A percentile compares a stretch with the other conserved stretches of the same genome.
Conservation (phyloP, 2,888 invertebrate genomes). For the Buathra laborator region DNA sequence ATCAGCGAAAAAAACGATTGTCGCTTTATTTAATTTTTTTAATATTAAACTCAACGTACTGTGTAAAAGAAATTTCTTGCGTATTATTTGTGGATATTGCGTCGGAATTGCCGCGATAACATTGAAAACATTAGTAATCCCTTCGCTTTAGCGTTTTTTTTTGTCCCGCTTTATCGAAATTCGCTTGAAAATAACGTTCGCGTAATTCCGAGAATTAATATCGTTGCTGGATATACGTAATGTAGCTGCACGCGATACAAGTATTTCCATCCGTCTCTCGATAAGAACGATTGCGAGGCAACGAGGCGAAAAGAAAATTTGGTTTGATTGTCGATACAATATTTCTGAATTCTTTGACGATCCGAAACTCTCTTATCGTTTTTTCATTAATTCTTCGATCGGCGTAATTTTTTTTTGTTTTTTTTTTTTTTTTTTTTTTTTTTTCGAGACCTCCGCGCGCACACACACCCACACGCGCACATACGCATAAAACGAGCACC, state of each 20-base stretch:
- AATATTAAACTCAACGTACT: background rate
- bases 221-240: background rate
- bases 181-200: background rate
- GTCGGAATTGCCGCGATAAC: background rate
- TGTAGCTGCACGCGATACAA: conserved; percentile 1
- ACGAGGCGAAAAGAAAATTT: background rate
- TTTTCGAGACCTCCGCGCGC: conserved; percentile 11
- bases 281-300: background rate
- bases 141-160: background rate
- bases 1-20: conserved; percentile 3
- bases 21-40: background rate
- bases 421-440: background rate
- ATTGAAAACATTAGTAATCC: background rate
- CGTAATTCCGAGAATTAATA: background rate
- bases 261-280: background rate
- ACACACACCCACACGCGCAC: conserved; percentile 32
- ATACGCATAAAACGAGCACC: conserved; percentile 58
- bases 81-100: background rate
- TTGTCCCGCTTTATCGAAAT: background rate
- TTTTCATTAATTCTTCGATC: background rate
- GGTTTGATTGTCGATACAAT: background rate
- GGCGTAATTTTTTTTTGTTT: background rate
- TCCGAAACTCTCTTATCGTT: background rate
- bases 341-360: background rate
- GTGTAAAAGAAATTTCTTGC: no score